Conservation (phyloP, 2,797 vertebrate genomes). For the Hyperoplus lanceolatus region DNA sequence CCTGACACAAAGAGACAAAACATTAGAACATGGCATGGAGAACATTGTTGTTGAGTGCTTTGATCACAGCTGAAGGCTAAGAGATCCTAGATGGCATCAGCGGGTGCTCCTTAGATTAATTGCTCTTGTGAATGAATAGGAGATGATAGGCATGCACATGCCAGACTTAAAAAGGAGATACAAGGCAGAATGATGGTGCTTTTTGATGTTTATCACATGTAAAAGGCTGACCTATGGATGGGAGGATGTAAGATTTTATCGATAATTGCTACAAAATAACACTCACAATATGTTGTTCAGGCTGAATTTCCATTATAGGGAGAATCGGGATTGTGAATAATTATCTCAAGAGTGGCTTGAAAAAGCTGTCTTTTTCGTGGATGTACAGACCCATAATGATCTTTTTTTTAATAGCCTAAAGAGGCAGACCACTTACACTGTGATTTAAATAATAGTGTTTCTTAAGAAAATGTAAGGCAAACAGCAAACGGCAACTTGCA, state of each 20-base stretch:
- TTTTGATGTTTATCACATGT: neutral
- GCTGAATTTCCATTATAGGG: no score
- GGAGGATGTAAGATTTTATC: neutral
- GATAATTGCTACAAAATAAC: no score
- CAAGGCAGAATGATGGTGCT: neutral
- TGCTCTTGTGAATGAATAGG: neutral
- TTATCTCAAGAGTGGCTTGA: no score
- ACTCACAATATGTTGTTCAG: no score
- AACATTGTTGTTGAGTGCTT: neutral
- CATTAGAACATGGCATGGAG: neutral
- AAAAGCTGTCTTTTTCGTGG: no score
- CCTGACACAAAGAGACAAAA: neutral
- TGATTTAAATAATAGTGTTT: no score
- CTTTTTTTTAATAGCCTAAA: no score
- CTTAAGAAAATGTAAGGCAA: no score
- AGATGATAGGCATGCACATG: neutral
- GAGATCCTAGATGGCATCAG: neutral
- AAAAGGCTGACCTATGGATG: neutral
- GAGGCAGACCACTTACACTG: no score
- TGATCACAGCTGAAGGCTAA: constrained; percentile 15
- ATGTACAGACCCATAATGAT: no score
- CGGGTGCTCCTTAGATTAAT: neutral
- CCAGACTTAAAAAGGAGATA: neutral
- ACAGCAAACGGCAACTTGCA: neutral
- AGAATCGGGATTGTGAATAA: no score